Percentiles rank a stretch among this genome's conserved stretches.
These are phyloP conservation scores for Salarias fasciatus DNA, from an alignment of 2,797 vertebrate genomes.

Conservation along the genomic window DNA sequence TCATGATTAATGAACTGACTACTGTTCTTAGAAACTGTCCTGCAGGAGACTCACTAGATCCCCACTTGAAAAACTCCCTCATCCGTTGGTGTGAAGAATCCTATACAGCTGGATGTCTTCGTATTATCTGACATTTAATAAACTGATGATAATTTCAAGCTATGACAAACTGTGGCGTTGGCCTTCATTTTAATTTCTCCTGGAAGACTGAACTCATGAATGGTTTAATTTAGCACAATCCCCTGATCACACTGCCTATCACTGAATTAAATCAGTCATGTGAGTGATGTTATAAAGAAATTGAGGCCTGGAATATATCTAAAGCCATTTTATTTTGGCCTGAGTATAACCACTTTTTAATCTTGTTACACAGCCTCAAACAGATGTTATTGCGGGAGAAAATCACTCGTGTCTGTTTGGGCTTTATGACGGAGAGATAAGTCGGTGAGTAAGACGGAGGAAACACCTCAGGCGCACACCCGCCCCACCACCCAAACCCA, in stretches of 20 bases:
- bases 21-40: too few relatives aligned
- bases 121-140: not conserved
- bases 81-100: not conserved
- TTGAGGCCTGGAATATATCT: not conserved
- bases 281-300: conserved; percentile 35
- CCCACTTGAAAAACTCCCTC: too few relatives aligned
- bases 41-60: too few relatives aligned
- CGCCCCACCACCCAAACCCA: conserved; percentile 51
- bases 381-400: conserved; percentile 24
- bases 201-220: conserved; percentile 33
- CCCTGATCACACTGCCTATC: conserved; percentile 11
- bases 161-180: conserved; percentile 41
- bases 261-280: conserved; percentile 32
- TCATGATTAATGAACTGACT: too few relatives aligned
- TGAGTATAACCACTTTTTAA: conserved; percentile 19
- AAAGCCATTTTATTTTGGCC: conserved; percentile 10
- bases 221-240: conserved; percentile 43
- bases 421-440: conserved; percentile 64
- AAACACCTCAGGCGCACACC: conserved; percentile 59
- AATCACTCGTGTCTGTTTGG: conserved; percentile 69
- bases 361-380: conserved; percentile 35
- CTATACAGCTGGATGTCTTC: not conserved
- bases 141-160: not conserved
- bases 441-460: conserved; percentile 57
- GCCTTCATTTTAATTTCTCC: conserved; percentile 21